Conservation (phyloP, 1,140 invertebrate genomes). For the Hyphantria cunea region DNA sequence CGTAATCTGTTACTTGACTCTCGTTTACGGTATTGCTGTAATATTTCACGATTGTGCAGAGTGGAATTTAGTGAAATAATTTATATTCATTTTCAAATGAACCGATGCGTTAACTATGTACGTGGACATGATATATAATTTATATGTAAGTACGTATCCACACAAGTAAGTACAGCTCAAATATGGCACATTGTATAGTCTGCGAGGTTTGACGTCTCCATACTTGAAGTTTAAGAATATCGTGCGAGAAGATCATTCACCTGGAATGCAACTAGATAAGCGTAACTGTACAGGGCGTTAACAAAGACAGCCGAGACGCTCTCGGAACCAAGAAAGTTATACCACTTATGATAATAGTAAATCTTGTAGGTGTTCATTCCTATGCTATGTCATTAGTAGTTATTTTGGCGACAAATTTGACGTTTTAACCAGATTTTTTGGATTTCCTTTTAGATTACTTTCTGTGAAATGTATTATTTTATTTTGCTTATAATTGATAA, state of each 20-base stretch:
- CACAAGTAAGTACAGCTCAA: neutral
- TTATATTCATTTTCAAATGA: too few relatives aligned
- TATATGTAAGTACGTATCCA: conserved; percentile 32
- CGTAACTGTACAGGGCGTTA: conserved; percentile 57
- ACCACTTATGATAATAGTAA: conserved; percentile 49
- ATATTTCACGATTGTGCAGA: conserved; percentile 20
- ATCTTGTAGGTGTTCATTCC: conserved; percentile 33
- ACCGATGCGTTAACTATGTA: too few relatives aligned
- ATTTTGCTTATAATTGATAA: too few relatives aligned
- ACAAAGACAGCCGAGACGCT: conserved; percentile 59
- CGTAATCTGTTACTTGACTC: conserved; percentile 64
- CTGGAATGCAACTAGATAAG: conserved; percentile 63
- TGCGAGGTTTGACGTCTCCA: conserved; percentile 29
- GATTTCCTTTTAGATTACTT: too few relatives aligned
- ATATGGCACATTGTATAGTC: conserved; percentile 6
- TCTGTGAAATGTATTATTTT: too few relatives aligned
- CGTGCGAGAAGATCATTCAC: conserved; percentile 58
- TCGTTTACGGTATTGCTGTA: conserved; percentile 21
- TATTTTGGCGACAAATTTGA: conserved; percentile 28
- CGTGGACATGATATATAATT: too few relatives aligned
- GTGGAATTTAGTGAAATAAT: too few relatives aligned
- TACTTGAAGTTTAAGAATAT: conserved; percentile 43
- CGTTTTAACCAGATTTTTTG: too few relatives aligned
- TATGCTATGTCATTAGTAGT: conserved; percentile 37
- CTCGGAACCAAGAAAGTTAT: conserved; percentile 59